These are phyloP conservation scores for Thalassarche chlororhynchos DNA, from an alignment of 2,113 vertebrate genomes.

Conservation along the genomic window DNA sequence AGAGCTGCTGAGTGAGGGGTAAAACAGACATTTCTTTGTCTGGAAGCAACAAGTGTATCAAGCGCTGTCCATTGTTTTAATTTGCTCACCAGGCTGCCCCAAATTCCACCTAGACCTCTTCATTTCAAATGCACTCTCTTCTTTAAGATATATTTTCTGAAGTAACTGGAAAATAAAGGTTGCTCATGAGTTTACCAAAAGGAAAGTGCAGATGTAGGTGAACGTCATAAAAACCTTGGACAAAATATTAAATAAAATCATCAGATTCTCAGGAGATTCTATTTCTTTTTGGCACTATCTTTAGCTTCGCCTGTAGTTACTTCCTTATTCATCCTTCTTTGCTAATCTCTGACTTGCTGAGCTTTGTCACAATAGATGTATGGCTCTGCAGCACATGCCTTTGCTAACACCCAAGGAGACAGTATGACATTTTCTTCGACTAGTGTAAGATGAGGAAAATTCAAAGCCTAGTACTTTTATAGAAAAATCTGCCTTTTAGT, in stretches of 20 bases:
- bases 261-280: neutral
- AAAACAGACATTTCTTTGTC: neutral
- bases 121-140: neutral
- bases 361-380: neutral
- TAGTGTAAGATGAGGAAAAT: neutral
- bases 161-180: neutral
- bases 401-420: neutral
- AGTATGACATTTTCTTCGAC: neutral
- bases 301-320: neutral
- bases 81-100: neutral
- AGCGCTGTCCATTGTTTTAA: neutral
- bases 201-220: neutral
- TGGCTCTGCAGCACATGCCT: neutral
- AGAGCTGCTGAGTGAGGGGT: neutral
- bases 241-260: neutral
- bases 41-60: neutral
- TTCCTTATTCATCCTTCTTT: neutral
- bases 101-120: neutral
- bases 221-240: neutral
- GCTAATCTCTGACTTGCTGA: neutral
- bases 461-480: neutral
- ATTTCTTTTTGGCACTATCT: neutral
- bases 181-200: neutral
- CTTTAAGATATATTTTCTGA: neutral
- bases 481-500: neutral